Conservation (phyloP, 1,140 invertebrate genomes). For the Pseudomyrmex dendroicus region DNA sequence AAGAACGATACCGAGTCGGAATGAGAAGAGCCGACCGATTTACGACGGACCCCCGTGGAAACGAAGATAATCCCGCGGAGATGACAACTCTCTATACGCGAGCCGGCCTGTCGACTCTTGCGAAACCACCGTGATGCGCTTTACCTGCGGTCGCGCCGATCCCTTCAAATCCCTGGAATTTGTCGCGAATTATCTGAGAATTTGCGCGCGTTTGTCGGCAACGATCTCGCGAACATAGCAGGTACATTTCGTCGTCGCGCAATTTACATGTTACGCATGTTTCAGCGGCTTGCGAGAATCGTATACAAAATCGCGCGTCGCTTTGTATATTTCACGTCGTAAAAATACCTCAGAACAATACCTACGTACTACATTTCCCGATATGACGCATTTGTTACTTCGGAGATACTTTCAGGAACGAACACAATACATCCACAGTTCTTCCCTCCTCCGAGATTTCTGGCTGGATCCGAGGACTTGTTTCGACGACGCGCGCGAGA, state of each 20-base stretch:
- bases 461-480: not conserved
- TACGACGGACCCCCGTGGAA: conserved; percentile 58
- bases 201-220: not conserved
- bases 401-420: conserved; percentile 6
- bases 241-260: not conserved
- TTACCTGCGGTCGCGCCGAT: conserved; percentile 22
- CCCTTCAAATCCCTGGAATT: conserved; percentile 40
- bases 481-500: conserved; percentile 3
- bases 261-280: not conserved
- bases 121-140: conserved; percentile 19
- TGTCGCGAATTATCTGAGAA: conserved; percentile 40
- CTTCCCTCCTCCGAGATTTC: not conserved
- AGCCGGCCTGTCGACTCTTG: not conserved
- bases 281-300: no score
- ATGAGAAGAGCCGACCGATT: conserved; percentile 66
- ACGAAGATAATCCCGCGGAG: conserved; percentile 67
- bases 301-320: no score
- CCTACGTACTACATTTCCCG: not conserved
- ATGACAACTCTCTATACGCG: conserved; percentile 35
- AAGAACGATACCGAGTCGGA: conserved; percentile 53
- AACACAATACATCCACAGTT: not conserved
- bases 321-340: no score
- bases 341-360: not conserved
- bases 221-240: conserved; percentile 12
- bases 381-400: not conserved